Evolutionary conservation across 2,888 invertebrate genomes (phyloP).

Genomic region (Zygaena filipendulae): DNA sequence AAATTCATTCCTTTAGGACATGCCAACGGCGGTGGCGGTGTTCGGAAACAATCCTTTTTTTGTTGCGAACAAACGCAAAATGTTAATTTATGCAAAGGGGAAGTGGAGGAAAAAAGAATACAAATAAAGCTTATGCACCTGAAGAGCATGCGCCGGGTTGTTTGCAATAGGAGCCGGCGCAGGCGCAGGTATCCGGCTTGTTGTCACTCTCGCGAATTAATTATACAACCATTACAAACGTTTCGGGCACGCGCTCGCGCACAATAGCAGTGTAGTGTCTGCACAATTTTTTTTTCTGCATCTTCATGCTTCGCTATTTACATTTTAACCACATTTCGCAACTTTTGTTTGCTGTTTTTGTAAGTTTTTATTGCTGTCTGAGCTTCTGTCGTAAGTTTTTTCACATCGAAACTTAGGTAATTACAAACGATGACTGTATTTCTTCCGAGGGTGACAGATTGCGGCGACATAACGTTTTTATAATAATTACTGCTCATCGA

Average conservation of each 20-base stretch:
- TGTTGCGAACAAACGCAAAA: slow-evolving; percentile 41
- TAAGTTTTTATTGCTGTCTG: slow-evolving; percentile 3
- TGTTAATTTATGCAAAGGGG: slow-evolving; percentile 66
- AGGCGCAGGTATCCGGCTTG: slow-evolving; percentile 34
- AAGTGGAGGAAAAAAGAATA: slow-evolving; percentile 50
- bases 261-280: slow-evolving; percentile 25
- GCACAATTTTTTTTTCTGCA: slow-evolving; percentile 26
- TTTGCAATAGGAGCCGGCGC: slow-evolving; percentile 35
- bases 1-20: slow-evolving; percentile 4
- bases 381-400: slow-evolving; percentile 5
- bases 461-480: slow-evolving; percentile 28
- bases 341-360: slow-evolving; percentile 9
- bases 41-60: no score
- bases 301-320: slow-evolving; percentile 24
- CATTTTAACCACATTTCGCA: slow-evolving; percentile 23
- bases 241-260: slow-evolving; percentile 33
- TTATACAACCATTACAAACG: slow-evolving; percentile 37
- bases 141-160: slow-evolving; percentile 43
- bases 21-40: slow-evolving; percentile 19
- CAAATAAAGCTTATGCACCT: slow-evolving; percentile 65
- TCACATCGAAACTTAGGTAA: slow-evolving; percentile 25
- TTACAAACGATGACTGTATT: slow-evolving; percentile 48
- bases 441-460: slow-evolving; percentile 32
- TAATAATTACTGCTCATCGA: slow-evolving; percentile 49
- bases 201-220: slow-evolving; percentile 47